A percentile compares a stretch with the other conserved stretches of the same genome.
phyloP scores from a whole-genome alignment of 2,888 invertebrate genomes.

The Neoaliturus tenellus region DNA sequence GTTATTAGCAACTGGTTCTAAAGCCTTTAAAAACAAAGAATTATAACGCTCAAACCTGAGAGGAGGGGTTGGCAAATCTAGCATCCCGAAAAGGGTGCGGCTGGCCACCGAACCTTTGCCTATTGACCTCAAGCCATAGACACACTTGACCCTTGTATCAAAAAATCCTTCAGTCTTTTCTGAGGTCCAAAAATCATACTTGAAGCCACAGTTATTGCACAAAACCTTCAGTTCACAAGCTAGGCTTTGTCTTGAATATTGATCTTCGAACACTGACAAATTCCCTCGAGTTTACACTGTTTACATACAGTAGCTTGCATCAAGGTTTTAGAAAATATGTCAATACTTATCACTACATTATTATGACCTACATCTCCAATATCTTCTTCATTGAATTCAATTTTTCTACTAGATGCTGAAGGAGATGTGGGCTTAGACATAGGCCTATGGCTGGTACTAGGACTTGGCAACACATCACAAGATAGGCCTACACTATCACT shows the following conservation, averaged over 20 bases:
- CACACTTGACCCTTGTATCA: constrained; percentile 1
- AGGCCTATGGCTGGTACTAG: neutral
- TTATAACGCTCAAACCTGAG: neutral
- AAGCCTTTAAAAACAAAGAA: neutral
- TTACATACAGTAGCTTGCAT: neutral
- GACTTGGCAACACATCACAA: neutral
- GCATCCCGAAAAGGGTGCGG: neutral
- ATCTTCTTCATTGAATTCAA: neutral
- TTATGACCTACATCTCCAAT: neutral
- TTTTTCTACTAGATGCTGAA: neutral
- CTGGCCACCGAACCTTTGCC: constrained; percentile 1
- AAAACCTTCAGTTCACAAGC: neutral
- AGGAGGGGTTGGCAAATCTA: constrained; percentile 4
- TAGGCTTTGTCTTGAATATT: neutral
- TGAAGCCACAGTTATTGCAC: neutral
- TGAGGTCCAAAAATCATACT: neutral
- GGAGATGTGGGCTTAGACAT: neutral
- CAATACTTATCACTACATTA: neutral
- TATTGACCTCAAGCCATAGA: neutral
- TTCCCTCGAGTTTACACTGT: neutral
- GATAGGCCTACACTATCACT: neutral
- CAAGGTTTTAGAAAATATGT: neutral
- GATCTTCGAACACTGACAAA: neutral
- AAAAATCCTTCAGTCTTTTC: neutral
- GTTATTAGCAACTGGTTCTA: neutral